These are phyloP conservation scores for Nasonia vitripennis DNA, from an alignment of 1,140 invertebrate species.

Conservation along the genomic window DNA sequence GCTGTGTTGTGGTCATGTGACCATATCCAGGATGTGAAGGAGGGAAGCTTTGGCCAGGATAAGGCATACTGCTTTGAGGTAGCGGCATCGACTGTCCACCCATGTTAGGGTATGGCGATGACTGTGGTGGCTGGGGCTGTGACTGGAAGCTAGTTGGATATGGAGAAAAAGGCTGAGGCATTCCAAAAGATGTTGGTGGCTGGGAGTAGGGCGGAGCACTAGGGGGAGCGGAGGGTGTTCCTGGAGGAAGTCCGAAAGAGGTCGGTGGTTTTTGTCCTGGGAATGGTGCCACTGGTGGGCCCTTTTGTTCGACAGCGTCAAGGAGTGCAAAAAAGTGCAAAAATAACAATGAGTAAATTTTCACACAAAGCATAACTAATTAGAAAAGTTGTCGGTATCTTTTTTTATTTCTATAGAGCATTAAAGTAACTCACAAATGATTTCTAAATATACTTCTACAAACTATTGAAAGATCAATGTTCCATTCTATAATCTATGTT, in stretches of 20 bases:
- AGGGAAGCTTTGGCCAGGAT: conserved; percentile 7
- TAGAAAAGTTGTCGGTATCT: background rate
- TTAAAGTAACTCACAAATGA: too few species aligned
- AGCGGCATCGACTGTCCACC: background rate
- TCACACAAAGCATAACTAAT: background rate
- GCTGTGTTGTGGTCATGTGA: conserved; percentile 14
- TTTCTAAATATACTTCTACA: background rate
- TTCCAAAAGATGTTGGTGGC: conserved; percentile 63
- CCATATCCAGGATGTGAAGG: conserved; percentile 24
- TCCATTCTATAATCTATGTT: background rate
- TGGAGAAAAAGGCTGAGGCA: conserved; percentile 65
- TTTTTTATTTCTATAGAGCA: too few species aligned
- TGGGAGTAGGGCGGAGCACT: conserved; percentile 59
- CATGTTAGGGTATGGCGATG: conserved; percentile 11
- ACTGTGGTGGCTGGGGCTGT: conserved; percentile 44
- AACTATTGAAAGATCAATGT: background rate
- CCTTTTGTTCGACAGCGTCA: conserved; percentile 59
- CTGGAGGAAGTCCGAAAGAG: conserved; percentile 69
- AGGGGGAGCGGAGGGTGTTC: conserved; percentile 68
- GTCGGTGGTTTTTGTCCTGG: conserved; percentile 68
- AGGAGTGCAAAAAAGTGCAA: conserved; percentile 34
- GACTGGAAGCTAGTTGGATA: conserved; percentile 54
- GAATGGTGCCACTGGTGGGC: conserved; percentile 65
- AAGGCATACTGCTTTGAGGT: background rate
- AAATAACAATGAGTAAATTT: conserved; percentile 53